phyloP scores from a whole-genome alignment of 2,888 invertebrate genomes.

The Mesorhabditis belari region DNA sequence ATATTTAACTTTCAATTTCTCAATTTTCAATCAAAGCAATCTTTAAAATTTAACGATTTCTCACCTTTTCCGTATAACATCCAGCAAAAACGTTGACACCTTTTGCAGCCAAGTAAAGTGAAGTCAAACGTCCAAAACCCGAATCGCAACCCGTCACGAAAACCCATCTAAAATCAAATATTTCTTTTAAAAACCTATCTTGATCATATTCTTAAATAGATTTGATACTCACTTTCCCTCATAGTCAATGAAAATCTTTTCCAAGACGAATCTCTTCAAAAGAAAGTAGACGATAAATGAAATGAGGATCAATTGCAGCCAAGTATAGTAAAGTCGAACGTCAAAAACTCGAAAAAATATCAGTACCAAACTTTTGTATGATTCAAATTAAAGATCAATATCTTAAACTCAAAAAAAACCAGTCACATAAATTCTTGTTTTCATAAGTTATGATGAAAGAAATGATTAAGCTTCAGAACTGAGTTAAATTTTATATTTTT shows the following conservation, averaged over 20 bases:
- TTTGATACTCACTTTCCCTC: neutral
- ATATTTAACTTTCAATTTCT: neutral
- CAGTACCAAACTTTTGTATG: too few relatives aligned
- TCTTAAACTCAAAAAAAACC: neutral
- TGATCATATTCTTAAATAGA: neutral
- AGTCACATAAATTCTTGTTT: neutral
- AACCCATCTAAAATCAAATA: slow-evolving; percentile 15
- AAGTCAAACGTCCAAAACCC: slow-evolving; percentile 53
- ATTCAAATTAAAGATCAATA: too few relatives aligned
- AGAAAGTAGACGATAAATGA: neutral
- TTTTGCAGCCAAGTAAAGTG: slow-evolving; percentile 58
- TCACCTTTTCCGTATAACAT: slow-evolving; percentile 59
- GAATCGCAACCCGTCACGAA: slow-evolving; percentile 35
- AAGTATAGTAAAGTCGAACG: neutral
- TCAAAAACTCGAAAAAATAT: neutral
- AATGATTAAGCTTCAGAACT: neutral
- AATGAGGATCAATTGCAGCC: neutral
- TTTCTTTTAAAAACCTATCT: too few relatives aligned
- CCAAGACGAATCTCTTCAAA: neutral
- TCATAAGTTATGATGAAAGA: neutral
- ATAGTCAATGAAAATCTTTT: neutral
- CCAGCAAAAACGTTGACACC: slow-evolving; percentile 74
- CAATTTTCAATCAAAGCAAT: neutral
- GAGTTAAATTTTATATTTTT: neutral
- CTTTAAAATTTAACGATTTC: neutral